These are phyloP conservation scores for Melierax canorus DNA, from an alignment of 2,113 vertebrate species.

Conservation along the genomic window DNA sequence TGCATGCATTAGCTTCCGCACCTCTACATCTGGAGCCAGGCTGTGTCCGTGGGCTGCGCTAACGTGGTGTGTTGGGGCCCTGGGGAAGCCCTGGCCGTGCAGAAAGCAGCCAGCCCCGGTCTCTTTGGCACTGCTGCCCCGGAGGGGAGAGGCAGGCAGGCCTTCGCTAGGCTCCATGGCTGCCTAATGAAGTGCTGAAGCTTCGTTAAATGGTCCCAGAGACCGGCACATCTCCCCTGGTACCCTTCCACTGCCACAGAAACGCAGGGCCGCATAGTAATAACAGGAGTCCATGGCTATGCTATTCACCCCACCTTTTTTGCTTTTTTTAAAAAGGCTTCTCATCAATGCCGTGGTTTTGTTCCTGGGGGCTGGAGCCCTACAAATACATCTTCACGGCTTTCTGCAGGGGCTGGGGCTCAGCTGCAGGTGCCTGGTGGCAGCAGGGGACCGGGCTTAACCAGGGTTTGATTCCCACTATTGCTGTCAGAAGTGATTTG, in stretches of 20 bases:
- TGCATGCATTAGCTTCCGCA: not conserved
- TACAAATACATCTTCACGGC: not conserved
- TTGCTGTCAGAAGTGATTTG: not conserved
- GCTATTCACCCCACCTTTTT: not conserved
- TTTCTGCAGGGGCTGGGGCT: not conserved
- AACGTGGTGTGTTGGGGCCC: rapidly evolving
- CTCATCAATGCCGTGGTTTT: not conserved
- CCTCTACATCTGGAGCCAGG: not conserved
- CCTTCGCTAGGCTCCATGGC: not conserved
- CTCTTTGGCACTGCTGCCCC: not conserved
- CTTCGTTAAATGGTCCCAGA: not conserved
- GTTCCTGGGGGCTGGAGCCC: not conserved
- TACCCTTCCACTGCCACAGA: not conserved
- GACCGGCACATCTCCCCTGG: not conserved
- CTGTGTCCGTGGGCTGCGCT: rapidly evolving
- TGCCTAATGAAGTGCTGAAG: not conserved
- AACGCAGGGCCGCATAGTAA: not conserved
- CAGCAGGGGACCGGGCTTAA: not conserved
- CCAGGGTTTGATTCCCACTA: not conserved
- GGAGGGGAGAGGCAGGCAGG: not conserved
- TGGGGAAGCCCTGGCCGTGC: not conserved
- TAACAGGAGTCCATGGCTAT: not conserved
- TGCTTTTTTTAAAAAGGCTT: not conserved
- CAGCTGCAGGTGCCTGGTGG: not conserved
- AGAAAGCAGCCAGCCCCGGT: not conserved